These are phyloP conservation scores for Ctenomys sociabilis DNA, from an alignment of 2,113 vertebrate genomes.

Conservation along the genomic window DNA sequence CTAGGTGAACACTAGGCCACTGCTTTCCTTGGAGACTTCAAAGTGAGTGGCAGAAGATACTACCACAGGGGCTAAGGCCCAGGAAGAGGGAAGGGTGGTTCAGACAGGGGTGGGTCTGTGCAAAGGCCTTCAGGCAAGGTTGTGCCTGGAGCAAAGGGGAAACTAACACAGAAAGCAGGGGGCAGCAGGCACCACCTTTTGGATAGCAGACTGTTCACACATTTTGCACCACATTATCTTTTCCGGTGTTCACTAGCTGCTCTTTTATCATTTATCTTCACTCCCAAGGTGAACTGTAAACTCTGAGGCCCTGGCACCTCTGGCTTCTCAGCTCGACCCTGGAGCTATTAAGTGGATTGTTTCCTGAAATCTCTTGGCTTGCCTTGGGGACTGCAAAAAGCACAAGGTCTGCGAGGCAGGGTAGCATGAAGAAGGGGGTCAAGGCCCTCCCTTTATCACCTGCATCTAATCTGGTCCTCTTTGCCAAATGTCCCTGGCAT, in stretches of 20 bases:
- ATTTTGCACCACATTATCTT: background rate
- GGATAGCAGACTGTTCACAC: background rate
- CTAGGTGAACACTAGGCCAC: too few relatives aligned
- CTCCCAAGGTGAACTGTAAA: background rate
- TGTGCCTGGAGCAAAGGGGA: fast-evolving
- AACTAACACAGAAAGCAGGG: background rate
- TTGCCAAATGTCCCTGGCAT: conserved; percentile 30
- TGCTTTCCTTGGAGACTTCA: background rate
- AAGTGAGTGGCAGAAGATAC: background rate
- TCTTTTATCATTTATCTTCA: background rate
- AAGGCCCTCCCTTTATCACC: background rate
- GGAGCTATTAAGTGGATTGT: background rate
- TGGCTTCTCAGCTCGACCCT: background rate
- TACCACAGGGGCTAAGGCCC: background rate
- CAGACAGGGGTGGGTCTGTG: background rate
- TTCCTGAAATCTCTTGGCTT: background rate
- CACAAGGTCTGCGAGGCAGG: background rate
- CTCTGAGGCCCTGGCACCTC: background rate
- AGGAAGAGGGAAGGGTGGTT: background rate
- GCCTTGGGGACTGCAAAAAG: background rate
- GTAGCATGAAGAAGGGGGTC: background rate
- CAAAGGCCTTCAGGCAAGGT: background rate
- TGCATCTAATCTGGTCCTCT: conserved; percentile 37
- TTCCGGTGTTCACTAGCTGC: background rate
- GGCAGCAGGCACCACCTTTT: background rate